These are phyloP conservation scores for Lochmaea crataegi DNA, from an alignment of 2,888 invertebrate genomes.

Conservation along the genomic window DNA sequence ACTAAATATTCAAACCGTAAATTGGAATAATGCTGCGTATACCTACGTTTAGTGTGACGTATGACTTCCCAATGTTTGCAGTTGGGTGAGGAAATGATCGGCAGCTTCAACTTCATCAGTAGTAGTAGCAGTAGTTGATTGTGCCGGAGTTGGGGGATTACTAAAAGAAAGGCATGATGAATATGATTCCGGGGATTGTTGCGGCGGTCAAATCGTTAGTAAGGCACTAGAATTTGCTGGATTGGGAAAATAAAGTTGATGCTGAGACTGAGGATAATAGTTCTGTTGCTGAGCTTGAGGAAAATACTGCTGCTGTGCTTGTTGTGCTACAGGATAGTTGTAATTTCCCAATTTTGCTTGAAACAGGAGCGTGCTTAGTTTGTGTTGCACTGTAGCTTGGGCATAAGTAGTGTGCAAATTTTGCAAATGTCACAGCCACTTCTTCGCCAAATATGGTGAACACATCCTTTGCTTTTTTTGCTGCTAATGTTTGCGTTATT, in stretches of 20 bases:
- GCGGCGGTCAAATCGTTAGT: conserved; percentile 32
- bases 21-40: not conserved
- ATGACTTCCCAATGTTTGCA: not conserved
- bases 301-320: not conserved
- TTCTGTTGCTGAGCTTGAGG: conserved; percentile 25
- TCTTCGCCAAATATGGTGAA: too few relatives aligned
- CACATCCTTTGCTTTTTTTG: conserved; percentile 9
- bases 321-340: too few relatives aligned
- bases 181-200: conserved; percentile 29
- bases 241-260: conserved; percentile 30
- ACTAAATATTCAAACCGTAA: conserved; percentile 5
- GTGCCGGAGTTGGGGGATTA: conserved; percentile 21
- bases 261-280: conserved; percentile 25
- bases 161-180: conserved; percentile 24
- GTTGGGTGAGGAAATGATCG: conserved; percentile 26
- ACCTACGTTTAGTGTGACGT: not conserved
- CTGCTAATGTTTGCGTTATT: conserved; percentile 16
- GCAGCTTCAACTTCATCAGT: conserved; percentile 27
- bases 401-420: conserved; percentile 22
- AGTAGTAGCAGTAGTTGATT: conserved; percentile 20
- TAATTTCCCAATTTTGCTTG: conserved; percentile 30
- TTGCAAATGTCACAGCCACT: conserved; percentile 24
- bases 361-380: conserved; percentile 18
- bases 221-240: conserved; percentile 27
- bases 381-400: conserved; percentile 23